Percentiles rank a stretch among this genome's conserved stretches.
Evolutionary conservation across 2,888 invertebrate genomes (phyloP).

Genomic region (Meliscaeva auricollis): DNA sequence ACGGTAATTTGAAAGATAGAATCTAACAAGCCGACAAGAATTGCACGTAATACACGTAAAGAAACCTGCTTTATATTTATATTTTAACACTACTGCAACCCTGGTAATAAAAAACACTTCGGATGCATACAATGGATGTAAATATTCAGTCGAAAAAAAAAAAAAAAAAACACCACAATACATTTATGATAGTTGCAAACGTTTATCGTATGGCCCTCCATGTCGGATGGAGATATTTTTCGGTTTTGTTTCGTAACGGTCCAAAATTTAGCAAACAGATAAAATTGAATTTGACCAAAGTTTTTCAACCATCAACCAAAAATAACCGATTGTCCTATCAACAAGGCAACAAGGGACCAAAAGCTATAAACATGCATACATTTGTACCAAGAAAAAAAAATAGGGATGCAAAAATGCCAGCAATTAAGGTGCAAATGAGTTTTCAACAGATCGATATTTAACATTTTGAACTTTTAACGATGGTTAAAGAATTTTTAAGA

Average conservation of each 20-base stretch:
- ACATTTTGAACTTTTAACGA: slow-evolving; percentile 26
- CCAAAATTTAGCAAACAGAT: slow-evolving; percentile 37
- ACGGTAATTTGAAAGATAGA: no score
- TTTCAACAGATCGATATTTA: slow-evolving; percentile 15
- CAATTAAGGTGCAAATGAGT: slow-evolving; percentile 46
- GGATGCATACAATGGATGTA: no score
- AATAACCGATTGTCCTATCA: slow-evolving; percentile 44
- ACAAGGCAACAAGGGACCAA: not conserved
- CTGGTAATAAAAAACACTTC: no score
- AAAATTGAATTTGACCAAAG: slow-evolving; percentile 48
- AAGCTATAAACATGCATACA: not conserved
- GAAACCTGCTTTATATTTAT: no score
- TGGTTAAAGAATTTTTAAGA: not conserved
- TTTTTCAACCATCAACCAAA: not conserved
- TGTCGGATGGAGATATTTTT: slow-evolving; percentile 40
- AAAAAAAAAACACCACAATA: slow-evolving; percentile 16
- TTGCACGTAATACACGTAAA: no score
- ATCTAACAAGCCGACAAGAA: no score
- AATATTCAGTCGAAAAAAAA: not conserved
- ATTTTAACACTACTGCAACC: not conserved
- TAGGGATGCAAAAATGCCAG: slow-evolving; percentile 4
- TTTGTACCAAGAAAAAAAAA: not conserved
- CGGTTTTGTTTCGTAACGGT: slow-evolving; percentile 26
- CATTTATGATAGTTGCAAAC: slow-evolving; percentile 19
- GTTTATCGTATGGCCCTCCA: slow-evolving; percentile 10